phyloP scores from a whole-genome alignment of 2,797 vertebrate species.

The Anniella stebbinsi region DNA sequence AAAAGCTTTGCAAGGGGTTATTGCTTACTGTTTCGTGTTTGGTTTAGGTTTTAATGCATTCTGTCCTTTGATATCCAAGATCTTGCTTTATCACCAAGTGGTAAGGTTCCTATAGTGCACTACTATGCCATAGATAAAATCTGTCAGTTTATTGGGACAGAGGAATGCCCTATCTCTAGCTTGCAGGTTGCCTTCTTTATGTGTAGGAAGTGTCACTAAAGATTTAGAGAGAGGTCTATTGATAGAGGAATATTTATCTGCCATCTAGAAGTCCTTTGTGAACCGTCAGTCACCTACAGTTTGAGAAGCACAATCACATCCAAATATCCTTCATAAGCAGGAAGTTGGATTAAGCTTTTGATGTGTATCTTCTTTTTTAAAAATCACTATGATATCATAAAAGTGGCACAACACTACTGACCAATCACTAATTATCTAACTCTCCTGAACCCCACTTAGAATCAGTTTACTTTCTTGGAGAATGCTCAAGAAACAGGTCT shows the following conservation, averaged over 20 bases:
- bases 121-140: not conserved
- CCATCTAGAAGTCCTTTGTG: not conserved
- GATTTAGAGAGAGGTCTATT: constrained; percentile 17
- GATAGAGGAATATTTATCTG: not conserved
- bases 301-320: not conserved
- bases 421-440: not conserved
- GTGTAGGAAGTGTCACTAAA: constrained; percentile 16
- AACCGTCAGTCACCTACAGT: not conserved
- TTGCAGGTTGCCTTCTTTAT: constrained; percentile 13
- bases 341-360: not conserved
- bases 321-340: not conserved
- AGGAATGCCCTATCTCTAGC: constrained; percentile 10
- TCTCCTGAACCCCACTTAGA: not conserved
- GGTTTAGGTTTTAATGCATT: not conserved
- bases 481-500: not conserved
- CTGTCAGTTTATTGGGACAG: constrained; percentile 19
- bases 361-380: not conserved
- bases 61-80: constrained; percentile 1
- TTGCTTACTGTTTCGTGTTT: not conserved
- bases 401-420: not conserved
- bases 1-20: not conserved
- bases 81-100: not conserved
- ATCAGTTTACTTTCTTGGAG: not conserved
- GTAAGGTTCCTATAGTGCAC: not conserved
- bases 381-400: not conserved